A percentile compares a stretch with the other conserved stretches of the same genome.
These are phyloP conservation scores for Caenorhabditis macrosperma DNA, from an alignment of 2,888 invertebrate species.

Conservation along the genomic window DNA sequence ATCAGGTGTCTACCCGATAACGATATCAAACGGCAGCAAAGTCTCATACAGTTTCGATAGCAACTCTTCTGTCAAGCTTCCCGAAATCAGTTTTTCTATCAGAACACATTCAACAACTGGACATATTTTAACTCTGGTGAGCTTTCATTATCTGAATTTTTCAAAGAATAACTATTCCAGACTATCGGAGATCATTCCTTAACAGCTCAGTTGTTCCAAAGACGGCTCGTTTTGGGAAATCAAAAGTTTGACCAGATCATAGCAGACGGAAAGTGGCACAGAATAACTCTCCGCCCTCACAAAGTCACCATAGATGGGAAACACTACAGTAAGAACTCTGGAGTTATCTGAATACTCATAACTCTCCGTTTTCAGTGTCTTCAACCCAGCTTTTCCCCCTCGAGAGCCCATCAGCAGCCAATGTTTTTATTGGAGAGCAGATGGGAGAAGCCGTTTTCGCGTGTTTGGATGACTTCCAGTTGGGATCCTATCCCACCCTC, in stretches of 20 bases:
- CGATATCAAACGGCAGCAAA: constrained; percentile 63
- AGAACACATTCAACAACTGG: constrained; percentile 65
- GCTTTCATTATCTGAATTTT: neutral
- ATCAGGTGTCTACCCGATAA: constrained; percentile 66
- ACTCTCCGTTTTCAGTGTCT: constrained; percentile 30
- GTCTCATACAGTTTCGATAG: constrained; percentile 57
- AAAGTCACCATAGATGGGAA: constrained; percentile 62
- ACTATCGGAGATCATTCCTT: constrained; percentile 24
- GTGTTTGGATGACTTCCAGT: constrained; percentile 56
- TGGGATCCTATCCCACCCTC: constrained; percentile 57
- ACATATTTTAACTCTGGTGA: constrained; percentile 64
- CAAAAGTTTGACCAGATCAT: constrained; percentile 60
- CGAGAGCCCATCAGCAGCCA: constrained; percentile 23
- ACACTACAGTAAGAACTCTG: constrained; percentile 61
- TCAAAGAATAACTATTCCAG: constrained; percentile 31
- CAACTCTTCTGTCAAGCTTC: too few relatives aligned
- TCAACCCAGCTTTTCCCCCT: constrained; percentile 44
- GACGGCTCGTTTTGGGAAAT: constrained; percentile 55
- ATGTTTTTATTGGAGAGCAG: constrained; percentile 45
- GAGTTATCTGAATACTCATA: neutral
- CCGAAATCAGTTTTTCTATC: constrained; percentile 54
- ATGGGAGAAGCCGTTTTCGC: constrained; percentile 32
- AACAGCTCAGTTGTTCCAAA: constrained; percentile 47
- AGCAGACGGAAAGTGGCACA: constrained; percentile 68
- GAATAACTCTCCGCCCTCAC: constrained; percentile 55